Base-by-base conservation (phyloP, 2,888 invertebrate genomes). In the Bursaphelenchus okinawaensis region DNA sequence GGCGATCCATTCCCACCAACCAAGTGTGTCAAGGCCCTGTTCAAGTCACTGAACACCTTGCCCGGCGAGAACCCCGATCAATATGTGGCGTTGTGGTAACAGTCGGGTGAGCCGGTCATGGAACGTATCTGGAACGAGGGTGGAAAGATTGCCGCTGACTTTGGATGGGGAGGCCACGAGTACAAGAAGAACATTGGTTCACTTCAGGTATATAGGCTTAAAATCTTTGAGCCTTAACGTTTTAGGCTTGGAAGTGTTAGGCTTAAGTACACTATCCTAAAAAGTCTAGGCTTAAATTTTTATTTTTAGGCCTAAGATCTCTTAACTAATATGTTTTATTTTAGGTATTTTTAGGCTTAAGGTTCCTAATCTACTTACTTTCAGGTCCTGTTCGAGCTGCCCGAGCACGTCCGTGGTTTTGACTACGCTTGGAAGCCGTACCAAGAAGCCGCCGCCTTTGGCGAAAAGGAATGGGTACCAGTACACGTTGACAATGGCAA, bases 1-100 rank as follows among this genome's bases (percentile, higher is more conserved):
- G 76, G 73, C 62, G 78, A 78, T 66, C 68, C 77, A 31, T 78
- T 72, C 71, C 77, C 78, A 20, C 63, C 70, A 8, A 54, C 69
- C 31, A 64, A 69, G 61, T 60, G 67, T 19, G 50, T 64, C 55
- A 59, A 63, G 29, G 71, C 63, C 51, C 68, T 68, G n/a, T n/a
- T n/a, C 66, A 56, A 65, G 27, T 63, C 68, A 1, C 70, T 79
- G 54, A 72, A 76, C 69, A 79, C 78, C 7, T 54, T 77, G 52
- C 65, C 76, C 12, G 76, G 75, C 22, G 70, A 77, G 63, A 70
- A 68, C 40, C 68, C 78, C 50, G 78, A 79, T 31, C 79, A 79
- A 63, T 79, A 73, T 65, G 76, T 79, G 9, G 79, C 78, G 7
- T 73, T 79, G 31, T 79, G 79, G 79, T 79, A 79, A 68, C 65